These are phyloP conservation scores for Acanthopleura granulata DNA, from an alignment of 2,888 invertebrate genomes.

Conservation along the genomic window DNA sequence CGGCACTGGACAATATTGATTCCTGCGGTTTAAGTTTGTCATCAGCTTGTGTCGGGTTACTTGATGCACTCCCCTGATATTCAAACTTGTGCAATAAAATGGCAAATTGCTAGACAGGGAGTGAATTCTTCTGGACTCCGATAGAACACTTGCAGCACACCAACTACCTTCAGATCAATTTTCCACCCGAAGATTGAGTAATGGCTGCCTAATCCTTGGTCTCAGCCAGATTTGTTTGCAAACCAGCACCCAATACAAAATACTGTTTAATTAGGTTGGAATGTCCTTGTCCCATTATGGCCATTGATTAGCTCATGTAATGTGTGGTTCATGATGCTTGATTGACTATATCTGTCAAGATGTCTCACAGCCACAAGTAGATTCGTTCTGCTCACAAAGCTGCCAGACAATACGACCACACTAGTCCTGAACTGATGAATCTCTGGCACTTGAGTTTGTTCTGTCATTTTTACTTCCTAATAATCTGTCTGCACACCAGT, in stretches of 20 bases:
- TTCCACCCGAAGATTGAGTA: not conserved
- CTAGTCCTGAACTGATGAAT: not conserved
- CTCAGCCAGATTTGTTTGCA: conserved; percentile 10
- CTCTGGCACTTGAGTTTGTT: not conserved
- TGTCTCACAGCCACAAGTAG: not conserved
- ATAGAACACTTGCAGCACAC: conserved; percentile 8
- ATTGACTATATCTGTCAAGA: conserved; percentile 13
- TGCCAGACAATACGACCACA: not conserved
- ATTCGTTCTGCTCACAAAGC: too few relatives aligned
- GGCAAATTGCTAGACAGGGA: not conserved
- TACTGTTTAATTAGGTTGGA: conserved; percentile 2
- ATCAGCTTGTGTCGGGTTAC: conserved; percentile 9
- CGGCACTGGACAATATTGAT: conserved; percentile 18
- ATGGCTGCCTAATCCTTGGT: conserved; percentile 4
- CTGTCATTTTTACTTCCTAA: not conserved
- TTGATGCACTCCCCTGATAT: conserved; percentile 17
- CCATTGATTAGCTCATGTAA: not conserved
- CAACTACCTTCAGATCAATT: conserved; percentile 11
- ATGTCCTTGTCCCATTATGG: conserved; percentile 5
- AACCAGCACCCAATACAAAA: not conserved
- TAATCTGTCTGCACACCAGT: not conserved
- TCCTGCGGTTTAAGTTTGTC: conserved; percentile 18
- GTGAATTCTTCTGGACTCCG: not conserved
- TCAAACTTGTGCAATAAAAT: conserved; percentile 18
- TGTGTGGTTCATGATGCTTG: conserved; percentile 6